Conservation (phyloP, 2,113 vertebrate genomes). For the Egretta garzetta region DNA sequence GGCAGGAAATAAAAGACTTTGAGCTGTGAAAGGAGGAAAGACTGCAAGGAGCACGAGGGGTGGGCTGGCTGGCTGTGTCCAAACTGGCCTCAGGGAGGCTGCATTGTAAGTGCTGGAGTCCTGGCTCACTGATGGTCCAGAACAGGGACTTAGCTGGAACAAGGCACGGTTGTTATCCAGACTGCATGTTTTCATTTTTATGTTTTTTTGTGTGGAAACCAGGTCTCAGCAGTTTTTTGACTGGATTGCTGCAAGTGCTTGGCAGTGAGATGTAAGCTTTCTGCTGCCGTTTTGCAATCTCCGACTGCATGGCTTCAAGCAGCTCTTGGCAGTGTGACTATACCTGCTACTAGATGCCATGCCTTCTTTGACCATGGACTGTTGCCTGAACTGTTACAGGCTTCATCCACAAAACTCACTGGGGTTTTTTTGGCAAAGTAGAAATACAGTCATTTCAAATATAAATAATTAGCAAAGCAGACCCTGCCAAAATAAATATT, state of each 20-base stretch:
- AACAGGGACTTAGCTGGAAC: neutral
- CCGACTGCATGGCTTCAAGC: neutral
- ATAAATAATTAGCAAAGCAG: neutral
- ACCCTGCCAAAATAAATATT: neutral
- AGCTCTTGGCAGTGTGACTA: neutral
- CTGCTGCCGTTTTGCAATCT: neutral
- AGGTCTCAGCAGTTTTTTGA: neutral
- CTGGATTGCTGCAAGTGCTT: neutral
- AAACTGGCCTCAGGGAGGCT: neutral
- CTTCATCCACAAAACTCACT: neutral
- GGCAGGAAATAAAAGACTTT: neutral
- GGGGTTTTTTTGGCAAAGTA: neutral
- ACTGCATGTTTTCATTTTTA: neutral
- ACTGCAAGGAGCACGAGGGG: neutral
- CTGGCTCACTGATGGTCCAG: neutral
- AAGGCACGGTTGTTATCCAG: neutral
- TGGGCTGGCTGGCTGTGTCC: neutral
- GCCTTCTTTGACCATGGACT: neutral
- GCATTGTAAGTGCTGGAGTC: neutral
- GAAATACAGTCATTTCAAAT: neutral
- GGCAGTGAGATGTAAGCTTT: neutral
- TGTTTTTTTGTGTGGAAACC: neutral
- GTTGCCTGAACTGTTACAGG: neutral
- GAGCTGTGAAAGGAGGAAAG: neutral
- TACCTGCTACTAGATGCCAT: neutral